Base-by-base conservation (phyloP, 2,113 vertebrate species). In the Phaethornis superciliosus region DNA sequence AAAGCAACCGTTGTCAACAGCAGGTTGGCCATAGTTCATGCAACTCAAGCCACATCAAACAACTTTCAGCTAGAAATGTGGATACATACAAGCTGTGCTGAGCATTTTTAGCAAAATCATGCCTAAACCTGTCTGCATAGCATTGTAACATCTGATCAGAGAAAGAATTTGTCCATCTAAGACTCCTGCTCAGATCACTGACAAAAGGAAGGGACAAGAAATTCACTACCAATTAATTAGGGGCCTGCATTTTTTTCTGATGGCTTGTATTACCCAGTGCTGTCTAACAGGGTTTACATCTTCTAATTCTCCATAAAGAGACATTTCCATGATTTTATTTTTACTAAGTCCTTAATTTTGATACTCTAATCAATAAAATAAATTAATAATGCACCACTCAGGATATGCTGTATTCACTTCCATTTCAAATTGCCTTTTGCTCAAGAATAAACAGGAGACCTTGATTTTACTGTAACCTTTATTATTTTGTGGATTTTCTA, bases 381-480 rank as follows among this genome's bases (percentile, higher is more conserved):
- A 93, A 91, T 89, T 89, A 93, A 89, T 89, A 94, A 93, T 52
- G 42, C 9, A 52, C 12, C 33, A 47, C 60, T 88, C 75, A 80
- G 79, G 49, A 76, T 89, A 71, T 33, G 62, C 78, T 76, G 56
- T 88, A 93, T 95, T 80, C 81, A 82, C 59, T 89, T 83, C 22
- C 42, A 93, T 93, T 94, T 94, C 69, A 91, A 80, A 85, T 88
- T 87, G 16, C 37, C 55, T 85, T 91, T 82, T 94, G 51, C 42
- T 91, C 32, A 52, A 89, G 85, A 93, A 67, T 65, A 95, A 94
- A 85, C 49, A 91, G 59, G 28, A 88, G 79, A 91, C 94, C 84
- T 93, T 94, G 89, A 83, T 95, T 95, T 94, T 89, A n/a, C 93
- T 87, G 13, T 65, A 70, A 56, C 67, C 37, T 81, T 84, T 84